Conservation (phyloP, 1,140 invertebrate species). For the Ceratosolen solmsi region DNA sequence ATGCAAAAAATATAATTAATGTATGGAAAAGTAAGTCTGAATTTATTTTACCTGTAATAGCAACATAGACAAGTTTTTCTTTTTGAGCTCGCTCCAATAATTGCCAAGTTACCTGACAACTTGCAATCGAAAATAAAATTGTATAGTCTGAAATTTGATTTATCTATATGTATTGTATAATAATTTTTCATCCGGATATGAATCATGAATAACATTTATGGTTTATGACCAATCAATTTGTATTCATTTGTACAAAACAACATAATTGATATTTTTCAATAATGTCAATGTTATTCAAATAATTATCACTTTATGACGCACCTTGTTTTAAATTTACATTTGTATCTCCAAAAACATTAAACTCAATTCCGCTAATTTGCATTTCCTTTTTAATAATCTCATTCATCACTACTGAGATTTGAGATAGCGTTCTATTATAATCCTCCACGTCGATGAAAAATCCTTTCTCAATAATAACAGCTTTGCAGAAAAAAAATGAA, state of each 20-base stretch:
- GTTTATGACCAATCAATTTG: neutral
- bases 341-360: constrained; percentile 78
- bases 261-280: neutral
- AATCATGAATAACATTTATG: neutral
- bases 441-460: constrained; percentile 67
- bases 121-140: constrained; percentile 80
- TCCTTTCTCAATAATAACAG: constrained; percentile 62
- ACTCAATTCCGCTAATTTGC: constrained; percentile 77
- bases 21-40: neutral
- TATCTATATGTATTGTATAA: neutral
- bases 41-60: constrained; percentile 75
- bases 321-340: constrained; percentile 79
- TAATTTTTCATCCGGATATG: neutral
- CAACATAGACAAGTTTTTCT: constrained; percentile 80
- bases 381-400: constrained; percentile 77
- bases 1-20: no score
- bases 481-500: constrained; percentile 44
- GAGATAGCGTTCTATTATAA: constrained; percentile 74
- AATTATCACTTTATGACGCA: constrained; percentile 58
- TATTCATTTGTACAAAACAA: neutral
- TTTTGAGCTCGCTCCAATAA: constrained; percentile 76
- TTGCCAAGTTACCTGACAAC: constrained; percentile 81
- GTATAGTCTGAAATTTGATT: constrained; percentile 75
- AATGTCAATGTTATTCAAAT: neutral
- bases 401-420: constrained; percentile 77